These are phyloP conservation scores for Rapana venosa DNA, from an alignment of 2,888 invertebrate genomes.

Conservation along the genomic window DNA sequence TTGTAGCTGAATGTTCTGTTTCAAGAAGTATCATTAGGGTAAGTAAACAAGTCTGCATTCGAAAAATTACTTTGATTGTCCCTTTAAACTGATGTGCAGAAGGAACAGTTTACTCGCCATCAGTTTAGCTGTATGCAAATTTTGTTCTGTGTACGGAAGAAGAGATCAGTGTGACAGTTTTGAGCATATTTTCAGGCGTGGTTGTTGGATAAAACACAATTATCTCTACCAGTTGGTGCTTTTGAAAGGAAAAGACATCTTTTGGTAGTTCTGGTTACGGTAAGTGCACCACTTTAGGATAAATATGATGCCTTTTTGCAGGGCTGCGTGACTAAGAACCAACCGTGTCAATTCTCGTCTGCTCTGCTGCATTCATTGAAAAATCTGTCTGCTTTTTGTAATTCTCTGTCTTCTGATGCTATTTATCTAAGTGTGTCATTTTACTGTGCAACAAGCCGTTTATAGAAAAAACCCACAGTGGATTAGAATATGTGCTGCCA, in stretches of 20 bases:
- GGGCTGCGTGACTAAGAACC: background rate
- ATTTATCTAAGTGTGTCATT: no score
- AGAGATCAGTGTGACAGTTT: conserved; percentile 32
- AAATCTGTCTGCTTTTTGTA: background rate
- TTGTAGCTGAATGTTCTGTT: conserved; percentile 40
- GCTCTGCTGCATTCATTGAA: conserved; percentile 15
- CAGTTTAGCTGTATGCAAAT: conserved; percentile 45
- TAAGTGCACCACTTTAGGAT: background rate
- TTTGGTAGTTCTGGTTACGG: background rate
- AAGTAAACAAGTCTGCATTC: conserved; percentile 31
- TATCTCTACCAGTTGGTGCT: background rate
- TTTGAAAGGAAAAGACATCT: background rate
- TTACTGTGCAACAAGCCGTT: no score
- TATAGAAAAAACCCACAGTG: no score
- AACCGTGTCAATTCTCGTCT: conserved; percentile 28
- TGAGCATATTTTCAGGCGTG: conserved; percentile 9
- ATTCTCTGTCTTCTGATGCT: no score
- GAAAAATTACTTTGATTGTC: background rate
- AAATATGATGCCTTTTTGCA: background rate
- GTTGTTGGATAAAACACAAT: background rate
- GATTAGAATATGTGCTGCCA: background rate
- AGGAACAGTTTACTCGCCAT: conserved; percentile 13
- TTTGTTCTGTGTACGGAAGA: conserved; percentile 39
- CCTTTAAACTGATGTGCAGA: background rate
- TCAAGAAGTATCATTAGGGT: conserved; percentile 43